Conservation (phyloP, 2,888 invertebrate genomes). For the Zaprionus lineosus region DNA sequence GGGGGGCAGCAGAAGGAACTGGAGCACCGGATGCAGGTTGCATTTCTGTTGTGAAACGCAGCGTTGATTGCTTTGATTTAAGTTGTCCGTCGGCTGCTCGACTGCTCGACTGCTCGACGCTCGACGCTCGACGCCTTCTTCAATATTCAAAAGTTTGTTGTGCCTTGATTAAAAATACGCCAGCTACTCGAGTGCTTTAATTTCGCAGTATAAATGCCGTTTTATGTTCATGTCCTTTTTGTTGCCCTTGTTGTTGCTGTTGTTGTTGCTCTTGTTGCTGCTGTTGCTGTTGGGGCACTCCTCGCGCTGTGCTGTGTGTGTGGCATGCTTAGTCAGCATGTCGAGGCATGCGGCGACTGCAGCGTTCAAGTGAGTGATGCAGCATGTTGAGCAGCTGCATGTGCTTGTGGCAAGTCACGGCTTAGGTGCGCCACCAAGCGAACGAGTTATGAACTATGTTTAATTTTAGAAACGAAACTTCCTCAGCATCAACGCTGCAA, state of each 20-base stretch:
- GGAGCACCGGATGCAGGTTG: neutral
- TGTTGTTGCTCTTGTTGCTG: constrained; percentile 4
- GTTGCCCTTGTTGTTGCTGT: neutral
- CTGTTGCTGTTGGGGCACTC: too few species aligned
- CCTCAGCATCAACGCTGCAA: neutral
- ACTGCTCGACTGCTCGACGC: too few species aligned
- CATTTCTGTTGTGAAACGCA: constrained; percentile 23
- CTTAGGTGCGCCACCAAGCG: constrained; percentile 10
- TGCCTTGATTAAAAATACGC: constrained; percentile 49
- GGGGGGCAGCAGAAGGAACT: constrained; percentile 2
- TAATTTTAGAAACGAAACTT: constrained; percentile 8
- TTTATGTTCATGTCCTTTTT: constrained; percentile 9
- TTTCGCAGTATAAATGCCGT: constrained; percentile 27
- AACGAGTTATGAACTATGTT: constrained; percentile 23
- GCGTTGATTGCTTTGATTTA: constrained; percentile 54
- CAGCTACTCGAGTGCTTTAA: constrained; percentile 37
- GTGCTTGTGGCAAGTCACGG: constrained; percentile 35
- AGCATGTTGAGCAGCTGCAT: constrained; percentile 32
- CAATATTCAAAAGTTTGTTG: constrained; percentile 45
- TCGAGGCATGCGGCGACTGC: constrained; percentile 17
- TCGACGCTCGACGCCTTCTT: constrained; percentile 12
- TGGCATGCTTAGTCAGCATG: constrained; percentile 36
- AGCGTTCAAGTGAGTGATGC: constrained; percentile 39
- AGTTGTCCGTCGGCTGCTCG: constrained; percentile 39
- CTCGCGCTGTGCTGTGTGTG: neutral